Conservation (phyloP, 2,113 vertebrate species). For the Thryonomys swinderianus region DNA sequence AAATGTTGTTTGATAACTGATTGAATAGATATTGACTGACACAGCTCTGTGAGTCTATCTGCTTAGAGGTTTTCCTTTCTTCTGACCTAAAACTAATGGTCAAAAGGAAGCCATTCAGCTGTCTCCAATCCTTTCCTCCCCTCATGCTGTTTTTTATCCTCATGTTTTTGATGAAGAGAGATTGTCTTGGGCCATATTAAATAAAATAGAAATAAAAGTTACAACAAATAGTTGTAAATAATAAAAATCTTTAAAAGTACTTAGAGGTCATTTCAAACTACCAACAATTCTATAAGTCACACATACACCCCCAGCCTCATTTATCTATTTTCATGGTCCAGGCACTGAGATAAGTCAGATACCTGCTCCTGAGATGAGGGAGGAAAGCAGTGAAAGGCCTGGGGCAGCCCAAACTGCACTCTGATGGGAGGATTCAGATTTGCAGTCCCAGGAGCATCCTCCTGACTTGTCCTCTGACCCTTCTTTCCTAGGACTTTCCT, state of each 20-base stretch:
- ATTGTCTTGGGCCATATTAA: background rate
- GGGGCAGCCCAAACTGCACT: background rate
- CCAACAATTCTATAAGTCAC: background rate
- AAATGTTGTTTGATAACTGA: background rate
- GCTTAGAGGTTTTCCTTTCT: background rate
- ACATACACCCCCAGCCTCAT: background rate
- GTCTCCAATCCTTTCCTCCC: background rate
- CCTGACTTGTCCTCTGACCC: background rate
- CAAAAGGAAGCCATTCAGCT: background rate
- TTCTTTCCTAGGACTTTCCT: no score
- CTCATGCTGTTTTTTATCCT: background rate
- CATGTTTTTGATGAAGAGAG: background rate
- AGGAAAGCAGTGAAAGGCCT: background rate
- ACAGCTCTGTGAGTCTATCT: background rate
- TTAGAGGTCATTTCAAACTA: slow-evolving; percentile 32
- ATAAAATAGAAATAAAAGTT: background rate
- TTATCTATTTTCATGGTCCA: background rate
- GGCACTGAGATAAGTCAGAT: background rate
- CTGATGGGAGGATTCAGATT: background rate
- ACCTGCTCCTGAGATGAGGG: background rate
- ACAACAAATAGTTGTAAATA: background rate
- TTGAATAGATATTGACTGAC: background rate
- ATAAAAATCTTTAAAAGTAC: background rate
- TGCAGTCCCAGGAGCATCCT: background rate
- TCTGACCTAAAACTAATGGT: background rate